Percentiles rank a stretch among this genome's conserved stretches.
These are phyloP conservation scores for Meiosimyza platycephala DNA, from an alignment of 2,888 invertebrate species.

Conservation along the genomic window DNA sequence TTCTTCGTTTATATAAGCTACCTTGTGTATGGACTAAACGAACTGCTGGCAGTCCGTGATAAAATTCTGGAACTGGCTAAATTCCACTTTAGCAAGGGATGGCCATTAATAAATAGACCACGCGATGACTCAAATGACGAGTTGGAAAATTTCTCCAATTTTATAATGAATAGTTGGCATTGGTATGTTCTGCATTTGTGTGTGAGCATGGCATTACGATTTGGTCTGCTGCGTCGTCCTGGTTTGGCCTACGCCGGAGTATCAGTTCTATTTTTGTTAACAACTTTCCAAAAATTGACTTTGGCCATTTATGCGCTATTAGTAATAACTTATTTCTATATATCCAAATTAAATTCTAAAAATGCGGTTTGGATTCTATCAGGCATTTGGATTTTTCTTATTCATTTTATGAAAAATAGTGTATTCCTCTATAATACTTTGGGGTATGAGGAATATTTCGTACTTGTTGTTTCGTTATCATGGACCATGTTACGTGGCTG, in stretches of 20 bases:
- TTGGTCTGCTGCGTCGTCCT: slow-evolving; percentile 46
- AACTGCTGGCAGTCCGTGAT: slow-evolving; percentile 54
- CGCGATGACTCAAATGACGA: slow-evolving; percentile 64
- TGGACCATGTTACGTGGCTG: slow-evolving; percentile 83
- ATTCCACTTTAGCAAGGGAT: slow-evolving; percentile 56
- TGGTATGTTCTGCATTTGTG: slow-evolving; percentile 61
- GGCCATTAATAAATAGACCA: slow-evolving; percentile 56
- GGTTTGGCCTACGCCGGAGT: slow-evolving; percentile 52
- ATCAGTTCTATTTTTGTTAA: slow-evolving; percentile 52
- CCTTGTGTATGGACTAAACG: slow-evolving; percentile 57
- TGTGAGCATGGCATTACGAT: slow-evolving; percentile 47
- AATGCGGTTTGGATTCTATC: slow-evolving; percentile 55
- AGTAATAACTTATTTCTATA: slow-evolving; percentile 55
- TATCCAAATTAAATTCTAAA: slow-evolving; percentile 50
- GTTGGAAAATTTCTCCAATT: slow-evolving; percentile 60
- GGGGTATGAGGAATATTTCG: slow-evolving; percentile 59
- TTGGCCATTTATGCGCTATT: slow-evolving; percentile 47
- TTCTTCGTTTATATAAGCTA: slow-evolving; percentile 61
- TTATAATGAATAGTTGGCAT: slow-evolving; percentile 54
- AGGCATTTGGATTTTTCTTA: slow-evolving; percentile 55
- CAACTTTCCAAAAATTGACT: slow-evolving; percentile 50
- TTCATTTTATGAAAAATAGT: slow-evolving; percentile 57
- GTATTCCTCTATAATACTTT: slow-evolving; percentile 51
- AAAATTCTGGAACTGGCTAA: slow-evolving; percentile 51
- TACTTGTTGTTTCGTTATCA: slow-evolving; percentile 64